A percentile compares a stretch with the other conserved stretches of the same genome.
Evolutionary conservation across 2,797 vertebrate species (phyloP).

Genomic region (Limnodromus scolopaceus): DNA sequence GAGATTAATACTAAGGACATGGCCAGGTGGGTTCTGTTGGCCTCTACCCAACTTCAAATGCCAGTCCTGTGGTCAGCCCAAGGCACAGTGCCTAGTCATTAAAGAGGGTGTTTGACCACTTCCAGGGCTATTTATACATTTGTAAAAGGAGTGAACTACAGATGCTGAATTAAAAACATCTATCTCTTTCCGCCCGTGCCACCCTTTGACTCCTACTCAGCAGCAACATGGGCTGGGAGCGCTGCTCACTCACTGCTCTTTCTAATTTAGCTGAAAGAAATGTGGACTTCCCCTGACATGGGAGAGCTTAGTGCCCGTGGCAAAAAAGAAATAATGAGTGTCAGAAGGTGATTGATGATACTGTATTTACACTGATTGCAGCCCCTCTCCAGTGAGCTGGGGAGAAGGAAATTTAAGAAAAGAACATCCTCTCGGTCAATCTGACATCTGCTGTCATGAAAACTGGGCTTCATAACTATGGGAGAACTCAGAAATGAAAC

Average conservation of each 20-base stretch:
- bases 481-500: not conserved
- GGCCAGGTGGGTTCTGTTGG: rapidly evolving
- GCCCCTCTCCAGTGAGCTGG: not conserved
- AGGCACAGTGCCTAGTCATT: not conserved
- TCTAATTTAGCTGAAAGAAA: not conserved
- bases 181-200: not conserved
- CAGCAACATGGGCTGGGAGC: not conserved
- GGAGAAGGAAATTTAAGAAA: not conserved
- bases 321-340: not conserved
- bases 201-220: not conserved
- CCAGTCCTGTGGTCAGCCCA: not conserved
- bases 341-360: not conserved
- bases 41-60: not conserved
- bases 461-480: not conserved
- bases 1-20: not conserved
- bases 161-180: not conserved
- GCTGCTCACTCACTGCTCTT: not conserved
- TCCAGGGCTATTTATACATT: rapidly evolving
- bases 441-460: not conserved
- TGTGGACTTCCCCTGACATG: not conserved
- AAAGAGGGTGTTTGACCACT: not conserved
- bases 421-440: not conserved
- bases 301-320: not conserved
- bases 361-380: not conserved
- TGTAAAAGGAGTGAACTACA: not conserved